These are phyloP conservation scores for Branchellion lobata DNA, from an alignment of 2,888 invertebrate species.

Conservation along the genomic window DNA sequence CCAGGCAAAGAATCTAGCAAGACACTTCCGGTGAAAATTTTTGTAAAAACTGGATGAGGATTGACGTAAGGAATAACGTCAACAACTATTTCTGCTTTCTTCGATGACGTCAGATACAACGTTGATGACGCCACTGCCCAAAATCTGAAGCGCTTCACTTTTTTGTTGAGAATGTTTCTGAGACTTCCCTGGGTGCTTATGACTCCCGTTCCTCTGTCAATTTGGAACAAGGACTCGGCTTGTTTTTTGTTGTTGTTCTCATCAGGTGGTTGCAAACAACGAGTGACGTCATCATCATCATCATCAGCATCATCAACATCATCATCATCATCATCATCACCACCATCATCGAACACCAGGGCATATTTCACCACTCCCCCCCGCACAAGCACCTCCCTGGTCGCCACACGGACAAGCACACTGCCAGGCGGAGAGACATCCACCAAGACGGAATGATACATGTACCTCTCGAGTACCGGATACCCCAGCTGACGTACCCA, in stretches of 20 bases:
- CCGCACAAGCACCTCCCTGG: too few species aligned
- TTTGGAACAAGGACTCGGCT: background rate
- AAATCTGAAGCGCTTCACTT: background rate
- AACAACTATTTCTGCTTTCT: conserved; percentile 26
- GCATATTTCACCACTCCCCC: too few species aligned
- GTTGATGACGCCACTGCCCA: background rate
- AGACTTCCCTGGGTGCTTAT: background rate
- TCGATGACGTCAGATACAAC: background rate
- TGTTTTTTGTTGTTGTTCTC: too few species aligned
- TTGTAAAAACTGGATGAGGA: conserved; percentile 54
- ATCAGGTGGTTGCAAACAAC: too few species aligned
- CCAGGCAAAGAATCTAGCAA: conserved; percentile 91
- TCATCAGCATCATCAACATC: too few species aligned
- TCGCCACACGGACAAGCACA: background rate
- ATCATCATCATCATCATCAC: too few species aligned
- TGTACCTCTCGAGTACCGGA: background rate
- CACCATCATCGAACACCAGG: too few species aligned
- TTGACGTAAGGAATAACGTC: background rate
- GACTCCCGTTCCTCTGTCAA: background rate
- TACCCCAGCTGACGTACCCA: background rate
- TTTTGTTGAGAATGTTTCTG: background rate
- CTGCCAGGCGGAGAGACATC: background rate
- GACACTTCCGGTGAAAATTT: conserved; percentile 71
- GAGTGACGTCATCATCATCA: too few species aligned
- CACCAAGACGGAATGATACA: background rate